These are phyloP conservation scores for Urosaurus nigricauda DNA, from an alignment of 2,797 vertebrate species.

Conservation along the genomic window DNA sequence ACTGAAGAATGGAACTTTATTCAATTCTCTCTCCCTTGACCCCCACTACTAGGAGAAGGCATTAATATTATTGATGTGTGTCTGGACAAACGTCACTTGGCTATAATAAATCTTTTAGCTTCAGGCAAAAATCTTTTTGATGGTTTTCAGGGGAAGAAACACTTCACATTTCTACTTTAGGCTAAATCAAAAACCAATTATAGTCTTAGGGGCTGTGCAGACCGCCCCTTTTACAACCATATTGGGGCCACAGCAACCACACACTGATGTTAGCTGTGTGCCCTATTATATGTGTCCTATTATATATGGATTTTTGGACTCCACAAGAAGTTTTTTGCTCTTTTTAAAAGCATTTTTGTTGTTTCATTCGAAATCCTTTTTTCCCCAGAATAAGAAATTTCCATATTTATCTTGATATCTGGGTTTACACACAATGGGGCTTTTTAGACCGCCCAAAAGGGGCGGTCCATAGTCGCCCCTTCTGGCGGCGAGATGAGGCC, in stretches of 20 bases:
- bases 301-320: not conserved
- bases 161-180: not conserved
- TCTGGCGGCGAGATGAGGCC: too few relatives aligned
- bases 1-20: not conserved
- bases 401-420: not conserved
- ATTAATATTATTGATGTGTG: too few relatives aligned
- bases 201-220: too few relatives aligned
- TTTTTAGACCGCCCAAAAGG: too few relatives aligned
- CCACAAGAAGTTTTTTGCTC: not conserved
- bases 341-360: not conserved
- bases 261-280: not conserved
- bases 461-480: too few relatives aligned
- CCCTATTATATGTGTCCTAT: too few relatives aligned
- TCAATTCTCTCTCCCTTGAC: too few relatives aligned
- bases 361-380: not conserved
- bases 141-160: not conserved
- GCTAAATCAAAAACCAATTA: not conserved
- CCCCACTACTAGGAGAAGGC: too few relatives aligned
- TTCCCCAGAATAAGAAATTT: not conserved
- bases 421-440: not conserved
- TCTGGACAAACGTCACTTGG: too few relatives aligned
- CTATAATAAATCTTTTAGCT: not conserved
- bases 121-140: not conserved
- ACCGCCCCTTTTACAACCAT: too few relatives aligned
- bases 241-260: too few relatives aligned